Evolutionary conservation across 2,888 invertebrate species (phyloP).

Genomic region (Trachelus troglodyta): DNA sequence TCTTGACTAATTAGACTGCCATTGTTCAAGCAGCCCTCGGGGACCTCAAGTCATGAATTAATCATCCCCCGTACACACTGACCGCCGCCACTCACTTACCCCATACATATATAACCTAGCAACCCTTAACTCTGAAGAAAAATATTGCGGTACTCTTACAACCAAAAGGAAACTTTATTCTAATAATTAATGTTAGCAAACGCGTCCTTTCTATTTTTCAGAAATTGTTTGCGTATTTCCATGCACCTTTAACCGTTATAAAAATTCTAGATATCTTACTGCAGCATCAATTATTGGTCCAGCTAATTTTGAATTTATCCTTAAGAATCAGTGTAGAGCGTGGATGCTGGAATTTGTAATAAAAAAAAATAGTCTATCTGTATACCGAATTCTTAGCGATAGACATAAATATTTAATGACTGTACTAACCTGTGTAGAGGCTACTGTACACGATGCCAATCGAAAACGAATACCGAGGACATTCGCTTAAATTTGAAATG

Average conservation of each 20-base stretch:
- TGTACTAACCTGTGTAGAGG: background rate
- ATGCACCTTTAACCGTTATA: background rate
- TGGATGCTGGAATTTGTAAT: background rate
- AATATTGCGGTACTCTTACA: background rate
- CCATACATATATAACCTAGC: conserved; percentile 11
- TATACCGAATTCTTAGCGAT: conserved; percentile 25
- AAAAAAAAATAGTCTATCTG: background rate
- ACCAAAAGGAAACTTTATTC: background rate
- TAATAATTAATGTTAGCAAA: background rate
- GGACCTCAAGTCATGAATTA: conserved; percentile 52
- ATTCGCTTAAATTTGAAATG: conserved; percentile 19
- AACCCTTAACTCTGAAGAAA: background rate
- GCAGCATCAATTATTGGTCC: background rate
- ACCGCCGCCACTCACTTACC: conserved; percentile 26
- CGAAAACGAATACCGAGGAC: conserved; percentile 9
- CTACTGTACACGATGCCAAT: background rate
- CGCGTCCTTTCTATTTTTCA: background rate
- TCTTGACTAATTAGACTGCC: conserved; percentile 57
- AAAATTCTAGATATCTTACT: background rate
- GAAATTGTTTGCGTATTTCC: background rate
- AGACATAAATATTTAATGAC: conserved; percentile 36
- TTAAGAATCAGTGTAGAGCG: background rate
- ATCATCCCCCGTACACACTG: conserved; percentile 48
- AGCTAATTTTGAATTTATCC: background rate
- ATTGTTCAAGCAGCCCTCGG: conserved; percentile 50